Evolutionary conservation across 2,888 invertebrate species (phyloP).

Genomic region (Norana najaformis): DNA sequence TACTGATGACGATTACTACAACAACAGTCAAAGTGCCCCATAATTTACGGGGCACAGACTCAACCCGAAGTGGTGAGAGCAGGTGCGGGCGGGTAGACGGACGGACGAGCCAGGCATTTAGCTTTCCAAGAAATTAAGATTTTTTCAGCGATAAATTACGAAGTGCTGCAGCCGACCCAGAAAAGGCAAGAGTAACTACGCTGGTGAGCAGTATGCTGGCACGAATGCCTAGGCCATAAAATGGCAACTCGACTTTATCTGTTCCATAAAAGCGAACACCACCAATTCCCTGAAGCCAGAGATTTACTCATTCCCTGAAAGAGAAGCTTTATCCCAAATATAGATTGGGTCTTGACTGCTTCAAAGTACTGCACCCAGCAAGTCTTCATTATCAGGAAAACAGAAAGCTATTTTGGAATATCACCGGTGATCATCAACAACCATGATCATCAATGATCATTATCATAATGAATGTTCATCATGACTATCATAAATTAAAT

Average conservation of each 20-base stretch:
- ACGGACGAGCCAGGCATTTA: background rate
- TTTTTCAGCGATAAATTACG: slow-evolving; percentile 5
- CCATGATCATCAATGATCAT: background rate
- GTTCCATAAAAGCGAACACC: background rate
- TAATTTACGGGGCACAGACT: background rate
- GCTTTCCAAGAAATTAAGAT: slow-evolving; percentile 13
- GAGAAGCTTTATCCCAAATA: background rate
- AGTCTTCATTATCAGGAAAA: background rate
- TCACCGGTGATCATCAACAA: background rate
- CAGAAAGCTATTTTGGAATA: background rate
- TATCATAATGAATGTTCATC: background rate
- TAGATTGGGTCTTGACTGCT: no score
- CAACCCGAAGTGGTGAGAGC: background rate
- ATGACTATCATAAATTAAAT: background rate
- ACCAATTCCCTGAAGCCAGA: background rate
- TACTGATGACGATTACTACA: background rate
- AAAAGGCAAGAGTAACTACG: slow-evolving; percentile 1
- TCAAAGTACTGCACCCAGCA: background rate
- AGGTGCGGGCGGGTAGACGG: no score
- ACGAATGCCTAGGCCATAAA: background rate
- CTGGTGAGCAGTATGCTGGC: background rate
- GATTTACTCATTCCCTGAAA: background rate
- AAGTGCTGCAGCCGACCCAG: background rate
- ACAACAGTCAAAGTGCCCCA: background rate
- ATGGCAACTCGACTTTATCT: slow-evolving; percentile 5